Base-by-base conservation (phyloP, 1,140 invertebrate species). In the Nephila pilipes region DNA sequence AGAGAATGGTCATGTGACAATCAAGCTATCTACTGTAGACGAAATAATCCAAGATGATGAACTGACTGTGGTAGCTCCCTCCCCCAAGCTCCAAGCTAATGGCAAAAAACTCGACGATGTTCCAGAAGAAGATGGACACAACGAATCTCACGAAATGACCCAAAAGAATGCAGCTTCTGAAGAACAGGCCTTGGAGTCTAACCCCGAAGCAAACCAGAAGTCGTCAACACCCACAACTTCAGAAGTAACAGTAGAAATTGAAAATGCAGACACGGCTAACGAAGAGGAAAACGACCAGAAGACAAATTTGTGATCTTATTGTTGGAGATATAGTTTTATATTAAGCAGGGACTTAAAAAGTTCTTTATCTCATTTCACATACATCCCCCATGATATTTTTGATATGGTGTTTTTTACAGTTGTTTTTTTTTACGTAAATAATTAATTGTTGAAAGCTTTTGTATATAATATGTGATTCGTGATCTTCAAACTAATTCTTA, bases 121-220 rank as follows among this genome's bases (percentile, higher is more conserved):
- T 18, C 83, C 83, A 4, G 91, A 93, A 60, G 91, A 93, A 60
- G 91, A 93, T n/a, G 20, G n/a, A 0, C 91, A 93, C 14, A 29
- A 29, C 25, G 81, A 85, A 63, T 32, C 22, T 4, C 12, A 29
- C 46, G 60, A 55, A 54, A 18, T 1, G 22, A 12, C 57, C 22
- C 2, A 25, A n/a, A 16, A 36, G 12, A 29, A 20, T 8, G 4
- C 29, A 6, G 32, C 0, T 79, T 5, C 36, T 25, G 85, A 38
- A n/a, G 10, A 81, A 3, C 3, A 8, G 38, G 29, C n/a, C n/a
- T 29, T 12, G 25, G 63, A 46, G n/a, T 12, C 65, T 6, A 57
- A 29, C 4, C 1, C 12, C 18, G 89, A 91, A 1, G 32, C 10
- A 54, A 18, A 4, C 2, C 6, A 29, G 1, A n/a, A 25, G 32